Evolutionary conservation across 1,140 invertebrate genomes (phyloP).

Genomic region (Cotesia typhae): DNA sequence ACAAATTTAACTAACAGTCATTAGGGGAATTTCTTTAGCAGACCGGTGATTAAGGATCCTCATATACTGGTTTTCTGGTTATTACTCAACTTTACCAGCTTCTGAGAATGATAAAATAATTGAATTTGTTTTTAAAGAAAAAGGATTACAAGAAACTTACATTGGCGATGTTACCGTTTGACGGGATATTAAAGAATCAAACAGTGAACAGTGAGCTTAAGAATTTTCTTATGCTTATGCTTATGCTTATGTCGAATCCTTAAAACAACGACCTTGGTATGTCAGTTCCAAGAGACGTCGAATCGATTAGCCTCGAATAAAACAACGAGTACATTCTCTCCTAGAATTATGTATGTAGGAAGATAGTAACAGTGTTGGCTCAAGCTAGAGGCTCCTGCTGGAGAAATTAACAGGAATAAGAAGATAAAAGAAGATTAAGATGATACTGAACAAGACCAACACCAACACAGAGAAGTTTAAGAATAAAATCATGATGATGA

Average conservation of each 20-base stretch:
- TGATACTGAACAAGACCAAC: neutral
- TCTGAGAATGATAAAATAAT: no score
- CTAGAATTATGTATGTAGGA: constrained; percentile 13
- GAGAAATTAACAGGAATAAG: constrained; percentile 6
- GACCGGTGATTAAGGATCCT: no score
- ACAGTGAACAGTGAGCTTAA: constrained; percentile 11
- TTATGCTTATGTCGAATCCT: constrained; percentile 27
- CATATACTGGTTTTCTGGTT: no score
- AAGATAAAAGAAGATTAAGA: neutral
- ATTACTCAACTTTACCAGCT: no score
- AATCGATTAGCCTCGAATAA: constrained; percentile 37
- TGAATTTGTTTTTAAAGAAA: no score
- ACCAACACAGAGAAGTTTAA: neutral
- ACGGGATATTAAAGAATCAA: constrained; percentile 21
- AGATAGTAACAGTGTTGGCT: neutral
- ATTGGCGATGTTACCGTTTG: no score
- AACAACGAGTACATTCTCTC: constrained; percentile 6
- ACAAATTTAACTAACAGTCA: no score
- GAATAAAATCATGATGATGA: neutral
- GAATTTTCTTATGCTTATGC: constrained; percentile 31
- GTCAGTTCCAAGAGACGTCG: constrained; percentile 35
- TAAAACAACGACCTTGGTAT: constrained; percentile 32
- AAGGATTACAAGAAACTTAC: no score
- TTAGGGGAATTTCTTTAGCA: no score
- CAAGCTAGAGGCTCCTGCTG: neutral